These are phyloP conservation scores for Anguilla megastoma DNA, from an alignment of 2,797 vertebrate species.

Conservation along the genomic window DNA sequence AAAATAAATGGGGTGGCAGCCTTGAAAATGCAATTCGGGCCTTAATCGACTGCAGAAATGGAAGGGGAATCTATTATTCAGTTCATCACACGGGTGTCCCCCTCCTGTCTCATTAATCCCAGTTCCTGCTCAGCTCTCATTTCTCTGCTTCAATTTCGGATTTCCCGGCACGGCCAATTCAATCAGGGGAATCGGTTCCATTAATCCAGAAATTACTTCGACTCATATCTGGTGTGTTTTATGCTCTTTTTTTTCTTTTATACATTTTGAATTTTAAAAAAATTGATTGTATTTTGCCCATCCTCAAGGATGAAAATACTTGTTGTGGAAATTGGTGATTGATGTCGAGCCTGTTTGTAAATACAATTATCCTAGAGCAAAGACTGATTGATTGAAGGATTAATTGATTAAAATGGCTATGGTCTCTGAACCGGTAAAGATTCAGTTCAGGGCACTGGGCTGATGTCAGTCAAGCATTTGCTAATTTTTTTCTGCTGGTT, in stretches of 20 bases:
- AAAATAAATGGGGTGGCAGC: not conserved
- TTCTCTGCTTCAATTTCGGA: not conserved
- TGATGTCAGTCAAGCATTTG: too few species aligned
- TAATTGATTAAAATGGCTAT: not conserved
- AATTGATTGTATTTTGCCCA: not conserved
- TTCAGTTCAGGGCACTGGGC: too few species aligned
- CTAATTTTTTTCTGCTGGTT: too few species aligned
- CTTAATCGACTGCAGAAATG: not conserved
- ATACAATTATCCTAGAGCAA: not conserved
- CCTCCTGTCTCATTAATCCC: too few species aligned
- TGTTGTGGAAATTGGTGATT: not conserved
- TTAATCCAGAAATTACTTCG: not conserved
- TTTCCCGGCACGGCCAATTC: not conserved
- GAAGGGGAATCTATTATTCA: not conserved
- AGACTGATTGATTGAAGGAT: not conserved
- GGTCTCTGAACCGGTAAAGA: too few species aligned
- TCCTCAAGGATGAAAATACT: not conserved
- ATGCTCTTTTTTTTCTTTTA: not conserved
- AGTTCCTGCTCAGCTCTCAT: not conserved
- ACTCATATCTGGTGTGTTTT: not conserved
- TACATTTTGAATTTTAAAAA: not conserved
- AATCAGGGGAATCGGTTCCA: not conserved
- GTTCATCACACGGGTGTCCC: not conserved
- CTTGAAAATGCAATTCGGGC: not conserved
- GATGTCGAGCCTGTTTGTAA: not conserved